phyloP scores from a whole-genome alignment of 2,888 invertebrate genomes.

The Gari tellinella region DNA sequence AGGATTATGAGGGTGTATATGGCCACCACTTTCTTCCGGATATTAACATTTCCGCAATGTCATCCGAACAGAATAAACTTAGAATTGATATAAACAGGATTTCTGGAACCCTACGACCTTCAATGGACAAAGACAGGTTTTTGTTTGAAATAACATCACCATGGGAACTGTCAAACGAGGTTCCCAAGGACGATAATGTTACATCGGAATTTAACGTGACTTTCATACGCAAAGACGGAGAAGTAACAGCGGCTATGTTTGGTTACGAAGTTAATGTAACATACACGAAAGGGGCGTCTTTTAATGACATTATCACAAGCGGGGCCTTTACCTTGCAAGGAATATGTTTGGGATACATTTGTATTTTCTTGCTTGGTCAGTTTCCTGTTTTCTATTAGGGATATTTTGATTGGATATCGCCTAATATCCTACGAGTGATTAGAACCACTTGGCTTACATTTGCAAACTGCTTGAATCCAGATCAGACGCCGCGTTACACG shows the following conservation, averaged over 20 bases:
- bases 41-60: slow-evolving; percentile 9
- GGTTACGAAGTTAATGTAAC: slow-evolving; percentile 26
- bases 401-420: too few relatives aligned
- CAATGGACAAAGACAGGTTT: slow-evolving; percentile 35
- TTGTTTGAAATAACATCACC: slow-evolving; percentile 36
- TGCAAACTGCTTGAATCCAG: too few relatives aligned
- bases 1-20: slow-evolving; percentile 40
- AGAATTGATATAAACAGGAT: slow-evolving; percentile 7
- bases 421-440: too few relatives aligned
- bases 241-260: slow-evolving; percentile 1
- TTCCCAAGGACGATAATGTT: slow-evolving; percentile 21
- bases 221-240: slow-evolving; percentile 12
- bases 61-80: slow-evolving; percentile 1
- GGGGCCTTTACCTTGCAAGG: too few relatives aligned
- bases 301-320: too few relatives aligned
- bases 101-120: slow-evolving; percentile 30
- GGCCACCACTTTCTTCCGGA: slow-evolving; percentile 21
- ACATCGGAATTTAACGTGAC: slow-evolving; percentile 10
- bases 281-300: slow-evolving; percentile 11
- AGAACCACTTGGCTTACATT: too few relatives aligned
- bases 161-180: slow-evolving; percentile 21
- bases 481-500: too few relatives aligned
- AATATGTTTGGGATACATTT: too few relatives aligned
- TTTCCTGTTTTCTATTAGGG: too few relatives aligned
- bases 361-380: too few relatives aligned